Conservation (phyloP, 2,888 invertebrate species). For the Drosophila barbarae region DNA sequence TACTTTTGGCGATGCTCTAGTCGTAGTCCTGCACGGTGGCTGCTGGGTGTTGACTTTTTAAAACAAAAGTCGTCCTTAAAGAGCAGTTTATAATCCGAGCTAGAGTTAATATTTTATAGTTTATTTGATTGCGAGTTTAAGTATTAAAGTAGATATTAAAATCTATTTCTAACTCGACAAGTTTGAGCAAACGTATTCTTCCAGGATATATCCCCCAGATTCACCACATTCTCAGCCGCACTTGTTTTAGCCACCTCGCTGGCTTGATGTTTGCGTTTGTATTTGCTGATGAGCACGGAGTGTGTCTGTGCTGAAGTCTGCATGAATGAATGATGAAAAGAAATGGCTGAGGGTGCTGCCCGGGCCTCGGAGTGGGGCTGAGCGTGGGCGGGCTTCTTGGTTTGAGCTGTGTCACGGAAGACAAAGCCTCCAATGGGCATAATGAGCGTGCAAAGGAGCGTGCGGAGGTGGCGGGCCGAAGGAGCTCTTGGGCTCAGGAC, state of each 20-base stretch:
- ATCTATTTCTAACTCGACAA: too few species aligned
- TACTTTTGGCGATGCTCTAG: constrained; percentile 28
- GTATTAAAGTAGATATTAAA: not conserved
- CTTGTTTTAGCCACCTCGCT: constrained; percentile 43
- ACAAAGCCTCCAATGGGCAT: constrained; percentile 75
- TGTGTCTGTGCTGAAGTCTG: constrained; percentile 22
- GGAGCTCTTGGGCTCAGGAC: constrained; percentile 69
- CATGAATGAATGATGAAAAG: constrained; percentile 72
- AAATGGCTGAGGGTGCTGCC: constrained; percentile 59
- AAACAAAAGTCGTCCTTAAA: not conserved
- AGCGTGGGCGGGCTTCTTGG: constrained; percentile 2
- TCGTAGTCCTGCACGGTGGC: not conserved
- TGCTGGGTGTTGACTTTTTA: not conserved
- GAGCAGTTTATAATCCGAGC: not conserved
- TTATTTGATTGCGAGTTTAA: not conserved
- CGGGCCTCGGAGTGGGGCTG: constrained; percentile 4
- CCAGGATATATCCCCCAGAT: constrained; percentile 25
- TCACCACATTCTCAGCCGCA: constrained; percentile 33
- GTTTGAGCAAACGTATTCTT: not conserved
- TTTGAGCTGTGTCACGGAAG: constrained; percentile 38
- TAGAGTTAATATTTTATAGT: too few species aligned
- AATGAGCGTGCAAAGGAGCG: constrained; percentile 63
- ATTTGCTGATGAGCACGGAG: constrained; percentile 54
- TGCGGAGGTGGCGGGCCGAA: constrained; percentile 66
- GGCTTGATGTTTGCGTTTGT: constrained; percentile 61